phyloP scores from a whole-genome alignment of 1,140 invertebrate genomes.

The Octopus sinensis region DNA sequence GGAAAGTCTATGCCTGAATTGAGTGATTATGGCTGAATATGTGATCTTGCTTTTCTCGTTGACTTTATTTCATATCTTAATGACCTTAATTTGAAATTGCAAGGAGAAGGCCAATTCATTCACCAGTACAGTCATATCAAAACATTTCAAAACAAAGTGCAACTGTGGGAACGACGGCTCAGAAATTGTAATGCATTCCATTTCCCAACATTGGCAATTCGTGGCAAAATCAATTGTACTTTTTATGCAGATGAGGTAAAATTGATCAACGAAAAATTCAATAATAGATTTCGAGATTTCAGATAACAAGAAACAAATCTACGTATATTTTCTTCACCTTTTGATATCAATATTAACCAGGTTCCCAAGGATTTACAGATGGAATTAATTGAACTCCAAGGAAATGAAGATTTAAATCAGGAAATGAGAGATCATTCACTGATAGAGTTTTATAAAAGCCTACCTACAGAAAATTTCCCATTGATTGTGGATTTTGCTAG shows the following conservation, averaged over 20 bases:
- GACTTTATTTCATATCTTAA: not conserved
- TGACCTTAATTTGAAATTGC: not conserved
- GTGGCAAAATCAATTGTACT: not conserved
- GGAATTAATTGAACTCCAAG: constrained; percentile 2
- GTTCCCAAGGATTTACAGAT: not conserved
- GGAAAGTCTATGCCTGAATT: no score
- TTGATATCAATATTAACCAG: not conserved
- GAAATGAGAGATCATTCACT: not conserved
- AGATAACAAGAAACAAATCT: not conserved
- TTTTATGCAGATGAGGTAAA: not conserved
- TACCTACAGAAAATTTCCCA: not conserved
- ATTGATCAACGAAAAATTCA: not conserved
- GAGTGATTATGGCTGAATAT: not conserved
- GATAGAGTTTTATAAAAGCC: not conserved
- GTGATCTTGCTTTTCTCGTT: not conserved
- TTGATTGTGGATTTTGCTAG: not conserved
- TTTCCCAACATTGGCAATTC: not conserved
- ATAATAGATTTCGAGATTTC: not conserved
- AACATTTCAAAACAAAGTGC: not conserved
- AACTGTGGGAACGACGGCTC: not conserved
- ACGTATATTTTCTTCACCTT: not conserved
- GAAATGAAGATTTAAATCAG: not conserved
- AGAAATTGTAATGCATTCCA: not conserved
- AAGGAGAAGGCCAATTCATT: not conserved
- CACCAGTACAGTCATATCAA: not conserved